Conservation (phyloP, 1,140 invertebrate genomes). For the Triops cancriformis region DNA sequence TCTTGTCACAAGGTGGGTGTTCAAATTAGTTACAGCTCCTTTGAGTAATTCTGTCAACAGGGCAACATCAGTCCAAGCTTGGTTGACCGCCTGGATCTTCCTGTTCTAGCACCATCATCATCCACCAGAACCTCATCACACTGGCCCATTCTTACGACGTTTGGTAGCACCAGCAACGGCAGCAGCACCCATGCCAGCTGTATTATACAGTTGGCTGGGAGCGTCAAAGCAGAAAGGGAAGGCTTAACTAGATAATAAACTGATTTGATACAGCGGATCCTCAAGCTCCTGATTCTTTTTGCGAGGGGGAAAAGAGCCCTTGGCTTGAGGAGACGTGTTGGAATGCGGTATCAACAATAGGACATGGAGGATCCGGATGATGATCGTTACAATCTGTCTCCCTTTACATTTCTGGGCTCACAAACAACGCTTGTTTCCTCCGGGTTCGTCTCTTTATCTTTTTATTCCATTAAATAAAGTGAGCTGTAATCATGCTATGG, state of each 20-base stretch:
- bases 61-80: background rate
- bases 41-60: conserved; percentile 1
- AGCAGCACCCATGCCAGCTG: background rate
- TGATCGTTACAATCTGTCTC: background rate
- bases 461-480: background rate
- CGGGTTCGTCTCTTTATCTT: background rate
- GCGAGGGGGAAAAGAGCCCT: background rate
- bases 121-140: background rate
- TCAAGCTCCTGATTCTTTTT: background rate
- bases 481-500: background rate
- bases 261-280: background rate
- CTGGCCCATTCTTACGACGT: background rate
- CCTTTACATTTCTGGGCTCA: background rate
- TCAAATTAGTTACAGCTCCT: background rate
- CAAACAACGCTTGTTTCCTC: background rate
- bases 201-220: background rate
- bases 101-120: background rate
- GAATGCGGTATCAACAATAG: conserved; percentile 1
- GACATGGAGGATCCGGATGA: background rate
- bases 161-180: no score
- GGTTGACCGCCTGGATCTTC: background rate
- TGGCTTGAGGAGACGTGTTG: background rate
- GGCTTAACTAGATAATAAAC: conserved; percentile 1
- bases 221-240: background rate
- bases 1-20: background rate